Evolutionary conservation across 2,797 vertebrate genomes (phyloP), one percentile per base, ranked within the genome.

Genomic region (Enteromius mattozi): DNA sequence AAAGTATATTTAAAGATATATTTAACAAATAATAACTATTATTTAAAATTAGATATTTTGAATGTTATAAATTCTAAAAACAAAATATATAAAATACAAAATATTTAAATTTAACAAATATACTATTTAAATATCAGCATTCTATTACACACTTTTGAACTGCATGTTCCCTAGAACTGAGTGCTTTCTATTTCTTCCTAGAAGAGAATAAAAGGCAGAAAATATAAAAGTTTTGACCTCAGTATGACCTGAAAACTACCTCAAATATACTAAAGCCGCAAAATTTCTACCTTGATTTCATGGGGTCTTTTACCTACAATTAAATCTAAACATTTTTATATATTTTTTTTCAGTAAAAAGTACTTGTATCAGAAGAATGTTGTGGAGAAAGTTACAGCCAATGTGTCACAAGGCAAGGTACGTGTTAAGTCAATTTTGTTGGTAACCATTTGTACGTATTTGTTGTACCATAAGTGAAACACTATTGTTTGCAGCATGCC

Each of bases 341-440:
- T 81, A 85, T 85, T 16, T 63, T 42, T 90, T 85, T 92, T 49
- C 92, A 99, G 98, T 93, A 99, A 99, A 94, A 99, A 99, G 86
- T 99, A 99, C 92, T 94, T 99, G 87, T 98, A 97, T 80, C 98
- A 99, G 88, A 99, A 99, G 94, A 99, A 99, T 2, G 98, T 99
- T 27, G 94, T 99, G 83, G 98, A 99, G 93, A 99, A 99, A 94
- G 97, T 99, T 92, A 98, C 97, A 71, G 95, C 96, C 47, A 98
- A 96, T 12, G 93, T 99, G 81, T 96, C 98, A 88, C 98, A 99
- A 76, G 98, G 98, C 84, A 99, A 99, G 96, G 98, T 99, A 93
- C 85, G 94, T 80, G 65, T 27, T 33, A n/a, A 65, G 51, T 76
- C 2, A 5, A 3, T 54, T 72, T 54, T 51, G 9, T 30, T 3